A percentile compares a stretch with the other conserved stretches of the same genome.
These are phyloP conservation scores for Pachycephus smyrnensis DNA, from an alignment of 2,888 invertebrate genomes.

Conservation along the genomic window DNA sequence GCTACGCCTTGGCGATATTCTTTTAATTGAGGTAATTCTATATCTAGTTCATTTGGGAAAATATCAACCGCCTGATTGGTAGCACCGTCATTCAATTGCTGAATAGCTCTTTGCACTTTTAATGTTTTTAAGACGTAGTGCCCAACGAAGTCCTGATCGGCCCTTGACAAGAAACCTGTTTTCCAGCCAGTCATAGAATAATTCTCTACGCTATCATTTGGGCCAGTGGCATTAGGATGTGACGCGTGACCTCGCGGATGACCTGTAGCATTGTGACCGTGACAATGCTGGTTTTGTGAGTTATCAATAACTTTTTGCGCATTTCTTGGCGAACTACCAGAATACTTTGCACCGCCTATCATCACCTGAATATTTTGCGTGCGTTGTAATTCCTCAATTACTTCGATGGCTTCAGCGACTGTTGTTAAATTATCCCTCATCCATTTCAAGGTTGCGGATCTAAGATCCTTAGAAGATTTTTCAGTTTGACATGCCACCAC, in stretches of 20 bases:
- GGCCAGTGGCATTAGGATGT: constrained; percentile 20
- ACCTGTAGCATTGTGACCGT: constrained; percentile 27
- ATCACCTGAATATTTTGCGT: constrained; percentile 19
- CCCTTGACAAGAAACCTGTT: constrained; percentile 43
- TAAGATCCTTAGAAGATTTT: constrained; percentile 23
- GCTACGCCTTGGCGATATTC: constrained; percentile 26
- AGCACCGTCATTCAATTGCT: constrained; percentile 29
- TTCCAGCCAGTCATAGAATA: constrained; percentile 41
- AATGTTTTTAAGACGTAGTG: constrained; percentile 34
- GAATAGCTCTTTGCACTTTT: constrained; percentile 32
- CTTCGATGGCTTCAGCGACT: constrained; percentile 27
- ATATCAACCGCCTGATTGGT: constrained; percentile 16
- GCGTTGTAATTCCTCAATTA: constrained; percentile 13
- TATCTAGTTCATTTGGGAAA: neutral
- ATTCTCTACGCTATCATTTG: constrained; percentile 43
- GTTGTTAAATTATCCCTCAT: constrained; percentile 32
- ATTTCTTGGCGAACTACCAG: constrained; percentile 30
- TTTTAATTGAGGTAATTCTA: constrained; percentile 35
- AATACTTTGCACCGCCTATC: constrained; percentile 50
- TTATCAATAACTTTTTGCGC: constrained; percentile 39
- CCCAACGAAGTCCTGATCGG: constrained; percentile 42
- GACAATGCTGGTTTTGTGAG: constrained; percentile 40
- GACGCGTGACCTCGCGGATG: constrained; percentile 55
- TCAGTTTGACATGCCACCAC: constrained; percentile 43
- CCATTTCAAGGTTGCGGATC: constrained; percentile 20